Evolutionary conservation across 2,797 vertebrate species (phyloP).

Genomic region (Pseudochaenichthys georgianus): DNA sequence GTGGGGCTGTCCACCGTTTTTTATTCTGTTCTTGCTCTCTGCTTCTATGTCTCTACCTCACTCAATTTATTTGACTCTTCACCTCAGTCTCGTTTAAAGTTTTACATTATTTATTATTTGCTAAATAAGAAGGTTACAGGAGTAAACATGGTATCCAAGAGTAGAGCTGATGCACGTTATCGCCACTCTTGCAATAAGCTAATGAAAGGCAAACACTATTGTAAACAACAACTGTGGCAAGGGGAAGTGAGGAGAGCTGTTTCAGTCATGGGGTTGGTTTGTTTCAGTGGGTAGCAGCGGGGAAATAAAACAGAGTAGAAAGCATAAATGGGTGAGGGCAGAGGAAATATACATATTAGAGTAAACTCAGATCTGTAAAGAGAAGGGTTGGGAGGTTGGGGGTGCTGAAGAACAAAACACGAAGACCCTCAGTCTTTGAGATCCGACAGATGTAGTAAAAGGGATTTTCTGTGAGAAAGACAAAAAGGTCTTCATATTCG

Average conservation of each 20-base stretch:
- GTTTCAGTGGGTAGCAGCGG: slow-evolving; percentile 17
- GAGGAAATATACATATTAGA: slow-evolving; percentile 28
- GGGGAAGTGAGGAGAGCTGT: slow-evolving; percentile 9
- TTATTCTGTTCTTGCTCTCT: slow-evolving; percentile 26
- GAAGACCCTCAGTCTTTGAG: slow-evolving; percentile 40
- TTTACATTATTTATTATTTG: slow-evolving; percentile 5
- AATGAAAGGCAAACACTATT: slow-evolving; percentile 51
- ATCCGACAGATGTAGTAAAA: slow-evolving; percentile 68
- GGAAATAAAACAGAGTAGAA: slow-evolving; percentile 12
- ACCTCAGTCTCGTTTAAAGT: slow-evolving; percentile 19
- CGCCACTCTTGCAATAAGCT: slow-evolving; percentile 24
- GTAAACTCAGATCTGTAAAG: slow-evolving; percentile 51
- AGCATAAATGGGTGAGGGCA: not conserved
- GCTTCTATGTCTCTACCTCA: slow-evolving; percentile 15
- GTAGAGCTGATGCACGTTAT: slow-evolving; percentile 8
- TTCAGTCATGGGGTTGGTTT: slow-evolving; percentile 14
- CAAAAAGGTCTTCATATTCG: slow-evolving; percentile 49
- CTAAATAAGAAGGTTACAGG: slow-evolving; percentile 16
- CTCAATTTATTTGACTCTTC: slow-evolving; percentile 12
- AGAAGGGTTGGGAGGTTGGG: slow-evolving; percentile 12
- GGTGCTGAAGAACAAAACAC: slow-evolving; percentile 23
- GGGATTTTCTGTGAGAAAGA: slow-evolving; percentile 52
- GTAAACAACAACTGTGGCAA: slow-evolving; percentile 36
- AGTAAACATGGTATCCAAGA: not conserved
- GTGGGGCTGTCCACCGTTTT: slow-evolving; percentile 38